These are phyloP conservation scores for Taenioides sp. DNA, from an alignment of 2,797 vertebrate species.

Conservation along the genomic window DNA sequence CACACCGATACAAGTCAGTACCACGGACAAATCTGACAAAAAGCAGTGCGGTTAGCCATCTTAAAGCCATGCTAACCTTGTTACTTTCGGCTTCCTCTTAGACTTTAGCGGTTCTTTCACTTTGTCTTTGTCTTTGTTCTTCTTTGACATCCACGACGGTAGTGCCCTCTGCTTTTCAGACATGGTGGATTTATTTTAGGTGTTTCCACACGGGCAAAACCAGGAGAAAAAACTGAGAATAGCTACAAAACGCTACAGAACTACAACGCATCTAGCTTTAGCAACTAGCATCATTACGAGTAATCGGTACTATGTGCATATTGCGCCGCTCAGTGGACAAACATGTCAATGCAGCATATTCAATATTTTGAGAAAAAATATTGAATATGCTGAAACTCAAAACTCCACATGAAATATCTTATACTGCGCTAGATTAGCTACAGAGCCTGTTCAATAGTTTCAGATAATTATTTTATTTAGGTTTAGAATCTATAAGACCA, in stretches of 20 bases:
- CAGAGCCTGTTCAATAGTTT: too few relatives aligned
- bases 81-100: slow-evolving; percentile 36
- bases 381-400: too few relatives aligned
- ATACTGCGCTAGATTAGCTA: too few relatives aligned
- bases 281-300: not conserved
- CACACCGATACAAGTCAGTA: not conserved
- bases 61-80: slow-evolving; percentile 34
- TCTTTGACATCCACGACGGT: slow-evolving; percentile 66
- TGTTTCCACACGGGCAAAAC: not conserved
- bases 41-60: not conserved
- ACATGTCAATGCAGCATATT: not conserved
- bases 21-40: not conserved
- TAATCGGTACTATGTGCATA: not conserved
- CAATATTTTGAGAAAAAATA: not conserved
- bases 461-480: too few relatives aligned
- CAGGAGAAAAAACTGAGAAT: not conserved
- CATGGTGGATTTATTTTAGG: slow-evolving; percentile 27
- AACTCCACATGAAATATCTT: too few relatives aligned
- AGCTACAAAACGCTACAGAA: not conserved
- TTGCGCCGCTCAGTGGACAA: slow-evolving; percentile 31
- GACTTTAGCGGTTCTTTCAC: slow-evolving; percentile 37
- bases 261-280: not conserved
- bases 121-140: slow-evolving; percentile 16
- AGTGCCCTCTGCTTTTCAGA: slow-evolving; percentile 44
- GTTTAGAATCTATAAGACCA: too few relatives aligned